Conservation (phyloP, 2,888 invertebrate genomes). For the Hanleya hanleyi region DNA sequence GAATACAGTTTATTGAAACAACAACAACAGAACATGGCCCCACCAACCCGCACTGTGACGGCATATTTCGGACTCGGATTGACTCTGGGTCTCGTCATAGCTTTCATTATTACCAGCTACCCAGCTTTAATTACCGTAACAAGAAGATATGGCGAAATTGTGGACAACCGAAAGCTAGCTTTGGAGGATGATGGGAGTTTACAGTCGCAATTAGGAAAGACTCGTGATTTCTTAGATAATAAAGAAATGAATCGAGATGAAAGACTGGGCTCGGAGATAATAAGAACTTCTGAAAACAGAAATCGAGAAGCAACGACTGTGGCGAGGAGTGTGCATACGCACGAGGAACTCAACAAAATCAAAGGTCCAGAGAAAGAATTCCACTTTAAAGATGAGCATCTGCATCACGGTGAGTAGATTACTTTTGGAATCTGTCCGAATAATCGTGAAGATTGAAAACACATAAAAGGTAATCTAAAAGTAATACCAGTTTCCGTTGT, state of each 20-base stretch:
- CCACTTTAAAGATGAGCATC: slow-evolving; percentile 1
- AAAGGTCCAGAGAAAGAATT: neutral
- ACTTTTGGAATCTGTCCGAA: too few relatives aligned
- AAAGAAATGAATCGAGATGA: neutral
- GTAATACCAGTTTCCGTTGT: too few relatives aligned
- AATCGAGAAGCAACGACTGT: too few relatives aligned
- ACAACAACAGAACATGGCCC: too few relatives aligned
- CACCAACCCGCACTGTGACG: neutral
- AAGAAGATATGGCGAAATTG: neutral
- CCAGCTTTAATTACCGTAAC: neutral
- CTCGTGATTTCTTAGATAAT: too few relatives aligned
- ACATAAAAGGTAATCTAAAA: too few relatives aligned
- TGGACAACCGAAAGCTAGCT: neutral
- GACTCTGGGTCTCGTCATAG: neutral
- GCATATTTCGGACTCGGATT: neutral
- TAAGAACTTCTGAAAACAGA: too few relatives aligned
- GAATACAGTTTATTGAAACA: too few relatives aligned
- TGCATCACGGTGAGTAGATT: slow-evolving; percentile 1
- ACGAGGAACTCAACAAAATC: neutral
- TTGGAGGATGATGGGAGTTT: neutral
- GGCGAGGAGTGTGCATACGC: neutral
- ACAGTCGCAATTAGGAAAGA: neutral
- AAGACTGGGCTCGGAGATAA: too few relatives aligned
- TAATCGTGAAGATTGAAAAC: too few relatives aligned
- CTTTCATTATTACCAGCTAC: neutral